Evolutionary conservation across 2,888 invertebrate genomes (phyloP).

Genomic region (Asteroscopus sphinx): DNA sequence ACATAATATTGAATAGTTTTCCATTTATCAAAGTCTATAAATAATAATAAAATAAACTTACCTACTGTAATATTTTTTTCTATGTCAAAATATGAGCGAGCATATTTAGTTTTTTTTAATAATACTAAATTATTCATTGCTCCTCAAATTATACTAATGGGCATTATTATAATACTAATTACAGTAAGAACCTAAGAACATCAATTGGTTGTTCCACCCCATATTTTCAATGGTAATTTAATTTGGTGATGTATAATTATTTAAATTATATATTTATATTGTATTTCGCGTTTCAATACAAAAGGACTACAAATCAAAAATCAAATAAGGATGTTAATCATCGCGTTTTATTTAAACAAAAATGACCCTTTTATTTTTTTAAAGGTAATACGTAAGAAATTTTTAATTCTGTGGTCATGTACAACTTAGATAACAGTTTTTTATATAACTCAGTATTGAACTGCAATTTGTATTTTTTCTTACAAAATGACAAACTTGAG

Average conservation of each 20-base stretch:
- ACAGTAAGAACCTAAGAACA: background rate
- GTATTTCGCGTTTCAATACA: no score
- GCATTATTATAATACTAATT: background rate
- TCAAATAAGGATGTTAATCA: no score
- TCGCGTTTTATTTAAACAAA: no score
- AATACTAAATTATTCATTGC: background rate
- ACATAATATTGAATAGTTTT: no score
- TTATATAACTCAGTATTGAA: slow-evolving; percentile 14
- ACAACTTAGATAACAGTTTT: slow-evolving; percentile 28
- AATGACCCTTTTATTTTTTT: no score
- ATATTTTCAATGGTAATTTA: slow-evolving; percentile 1
- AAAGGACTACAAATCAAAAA: no score
- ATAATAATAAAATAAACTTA: no score
- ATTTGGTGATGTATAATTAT: background rate
- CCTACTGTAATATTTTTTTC: background rate
- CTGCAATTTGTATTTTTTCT: no score
- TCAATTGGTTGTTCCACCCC: slow-evolving; percentile 24
- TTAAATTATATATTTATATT: background rate
- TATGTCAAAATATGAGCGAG: background rate
- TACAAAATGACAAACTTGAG: no score
- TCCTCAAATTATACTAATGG: background rate
- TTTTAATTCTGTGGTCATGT: slow-evolving; percentile 27
- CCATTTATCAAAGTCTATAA: no score
- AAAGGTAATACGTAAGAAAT: slow-evolving; percentile 35
- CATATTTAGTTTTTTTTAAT: no score